Evolutionary conservation across 92 coral and sea anemone genomes (phyloP).

Genomic region (Blastomussa wellsi): DNA sequence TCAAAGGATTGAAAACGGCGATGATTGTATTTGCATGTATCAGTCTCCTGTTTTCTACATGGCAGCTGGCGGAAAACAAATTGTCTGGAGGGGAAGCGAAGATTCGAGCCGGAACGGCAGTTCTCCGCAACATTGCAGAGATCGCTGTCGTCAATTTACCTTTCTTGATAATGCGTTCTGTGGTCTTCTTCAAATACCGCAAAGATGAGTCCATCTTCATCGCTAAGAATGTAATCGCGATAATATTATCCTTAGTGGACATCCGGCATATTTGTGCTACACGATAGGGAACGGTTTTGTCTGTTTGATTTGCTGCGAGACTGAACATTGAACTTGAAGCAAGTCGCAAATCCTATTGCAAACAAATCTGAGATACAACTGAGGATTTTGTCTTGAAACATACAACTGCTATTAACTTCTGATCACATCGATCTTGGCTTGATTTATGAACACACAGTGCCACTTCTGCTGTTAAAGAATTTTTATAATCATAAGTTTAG

Average conservation of each 20-base stretch:
- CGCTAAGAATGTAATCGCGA: conserved; percentile 39
- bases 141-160: conserved; percentile 28
- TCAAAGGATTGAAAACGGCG: conserved; percentile 2
- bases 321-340: background rate
- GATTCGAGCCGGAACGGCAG: background rate
- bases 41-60: conserved; percentile 46
- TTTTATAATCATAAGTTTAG: no score
- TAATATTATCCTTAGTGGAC: background rate
- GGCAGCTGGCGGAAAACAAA: conserved; percentile 56
- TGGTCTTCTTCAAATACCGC: conserved; percentile 40
- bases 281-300: background rate
- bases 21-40: conserved; percentile 46
- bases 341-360: no score
- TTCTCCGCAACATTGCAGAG: background rate
- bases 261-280: background rate
- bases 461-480: no score
- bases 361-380: no score
- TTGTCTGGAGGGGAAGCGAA: background rate
- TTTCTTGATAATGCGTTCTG: conserved; percentile 44
- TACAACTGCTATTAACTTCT: no score
- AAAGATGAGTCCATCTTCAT: conserved; percentile 59
- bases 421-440: no score
- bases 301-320: background rate
- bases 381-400: no score
- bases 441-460: no score